Evolutionary conservation across 2,888 invertebrate genomes (phyloP).

Genomic region (Phyto melanocephala): DNA sequence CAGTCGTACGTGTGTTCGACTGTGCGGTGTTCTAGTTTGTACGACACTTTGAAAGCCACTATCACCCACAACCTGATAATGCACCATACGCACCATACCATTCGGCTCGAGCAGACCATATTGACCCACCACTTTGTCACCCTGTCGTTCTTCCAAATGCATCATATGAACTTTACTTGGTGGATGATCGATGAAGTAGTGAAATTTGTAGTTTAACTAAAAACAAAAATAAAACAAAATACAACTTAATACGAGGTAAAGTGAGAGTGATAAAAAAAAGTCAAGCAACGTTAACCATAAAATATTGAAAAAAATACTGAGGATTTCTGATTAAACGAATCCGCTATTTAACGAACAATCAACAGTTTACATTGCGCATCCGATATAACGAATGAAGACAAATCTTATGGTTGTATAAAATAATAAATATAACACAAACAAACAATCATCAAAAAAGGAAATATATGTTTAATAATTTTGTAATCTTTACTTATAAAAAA

Average conservation of each 20-base stretch:
- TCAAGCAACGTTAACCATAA: too few relatives aligned
- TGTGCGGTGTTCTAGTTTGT: constrained; percentile 73
- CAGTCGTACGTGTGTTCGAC: constrained; percentile 72
- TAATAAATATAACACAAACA: too few relatives aligned
- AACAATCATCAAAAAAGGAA: too few relatives aligned
- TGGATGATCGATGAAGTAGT: constrained; percentile 74
- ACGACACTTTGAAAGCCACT: constrained; percentile 73
- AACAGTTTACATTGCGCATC: too few relatives aligned
- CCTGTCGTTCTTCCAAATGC: constrained; percentile 74
- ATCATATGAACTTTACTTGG: constrained; percentile 72
- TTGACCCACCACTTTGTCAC: constrained; percentile 71
- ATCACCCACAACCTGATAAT: constrained; percentile 73
- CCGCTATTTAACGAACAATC: too few relatives aligned
- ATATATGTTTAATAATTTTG: too few relatives aligned
- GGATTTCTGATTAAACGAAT: too few relatives aligned
- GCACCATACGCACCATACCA: constrained; percentile 74
- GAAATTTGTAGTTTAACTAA: constrained; percentile 73
- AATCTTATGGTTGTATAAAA: too few relatives aligned
- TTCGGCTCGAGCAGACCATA: constrained; percentile 75
- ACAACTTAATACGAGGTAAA: neutral
- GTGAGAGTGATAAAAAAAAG: too few relatives aligned
- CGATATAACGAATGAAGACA: too few relatives aligned
- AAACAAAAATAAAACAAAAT: constrained; percentile 26
- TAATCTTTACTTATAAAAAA: too few relatives aligned
- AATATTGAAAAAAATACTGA: too few relatives aligned